Percentiles rank a stretch among this genome's conserved stretches.
Evolutionary conservation across 2,113 vertebrate species (phyloP).

Genomic region (Delphinus delphis): DNA sequence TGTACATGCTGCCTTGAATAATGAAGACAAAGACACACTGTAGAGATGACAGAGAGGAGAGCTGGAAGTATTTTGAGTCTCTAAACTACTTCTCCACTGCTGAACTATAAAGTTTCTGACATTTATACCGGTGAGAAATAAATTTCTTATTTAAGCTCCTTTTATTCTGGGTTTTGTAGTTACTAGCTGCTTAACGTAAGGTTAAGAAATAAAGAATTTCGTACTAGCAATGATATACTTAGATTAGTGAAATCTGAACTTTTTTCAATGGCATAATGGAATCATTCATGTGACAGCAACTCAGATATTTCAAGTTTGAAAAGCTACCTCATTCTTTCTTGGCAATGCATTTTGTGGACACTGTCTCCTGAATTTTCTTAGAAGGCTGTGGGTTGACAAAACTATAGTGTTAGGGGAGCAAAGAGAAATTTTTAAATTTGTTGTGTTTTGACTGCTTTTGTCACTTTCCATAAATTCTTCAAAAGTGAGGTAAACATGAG

Average conservation of each 20-base stretch:
- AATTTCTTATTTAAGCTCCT: background rate
- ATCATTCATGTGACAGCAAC: background rate
- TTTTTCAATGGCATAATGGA: background rate
- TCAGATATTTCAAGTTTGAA: background rate
- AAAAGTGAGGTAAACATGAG: background rate
- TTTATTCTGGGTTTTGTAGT: background rate
- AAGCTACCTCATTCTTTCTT: background rate
- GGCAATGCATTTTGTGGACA: background rate
- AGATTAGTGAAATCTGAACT: background rate
- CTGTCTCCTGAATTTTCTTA: background rate
- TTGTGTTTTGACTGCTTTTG: background rate
- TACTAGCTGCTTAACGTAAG: background rate
- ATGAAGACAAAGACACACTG: background rate
- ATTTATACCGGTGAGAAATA: background rate
- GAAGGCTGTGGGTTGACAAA: background rate
- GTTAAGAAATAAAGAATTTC: background rate
- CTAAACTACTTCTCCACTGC: background rate
- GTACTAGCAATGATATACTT: background rate
- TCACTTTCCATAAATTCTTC: background rate
- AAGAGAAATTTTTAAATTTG: background rate
- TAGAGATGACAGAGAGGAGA: background rate
- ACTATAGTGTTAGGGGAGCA: background rate
- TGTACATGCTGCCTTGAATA: background rate
- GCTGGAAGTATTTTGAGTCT: background rate
- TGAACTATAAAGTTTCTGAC: background rate